A percentile compares a stretch with the other conserved stretches of the same genome.
These are phyloP conservation scores for Podocnemis expansa DNA, from an alignment of 2,113 vertebrate genomes.

Conservation along the genomic window DNA sequence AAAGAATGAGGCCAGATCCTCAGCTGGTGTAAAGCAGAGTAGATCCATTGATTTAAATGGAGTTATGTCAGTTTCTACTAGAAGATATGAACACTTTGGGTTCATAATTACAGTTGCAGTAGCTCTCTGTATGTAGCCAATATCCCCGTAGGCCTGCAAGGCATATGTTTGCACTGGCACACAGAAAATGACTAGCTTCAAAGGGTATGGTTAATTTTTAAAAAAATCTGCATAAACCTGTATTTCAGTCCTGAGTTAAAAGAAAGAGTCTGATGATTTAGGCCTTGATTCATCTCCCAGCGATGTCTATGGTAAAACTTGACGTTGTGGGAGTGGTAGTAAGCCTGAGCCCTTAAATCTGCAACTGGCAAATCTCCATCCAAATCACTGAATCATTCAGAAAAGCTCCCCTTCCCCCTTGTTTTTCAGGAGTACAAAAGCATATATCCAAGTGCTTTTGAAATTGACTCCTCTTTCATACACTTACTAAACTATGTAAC, in stretches of 20 bases:
- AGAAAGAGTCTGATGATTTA: not conserved
- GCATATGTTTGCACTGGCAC: not conserved
- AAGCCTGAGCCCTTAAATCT: not conserved
- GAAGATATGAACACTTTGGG: not conserved
- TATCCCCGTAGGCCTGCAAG: not conserved
- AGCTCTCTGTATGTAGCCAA: not conserved
- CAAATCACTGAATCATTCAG: not conserved
- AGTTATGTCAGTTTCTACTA: not conserved
- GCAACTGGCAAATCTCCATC: not conserved
- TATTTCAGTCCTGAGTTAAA: not conserved
- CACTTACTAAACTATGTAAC: constrained; percentile 58
- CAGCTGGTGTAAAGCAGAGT: not conserved
- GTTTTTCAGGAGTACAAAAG: constrained; percentile 2
- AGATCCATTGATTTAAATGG: not conserved
- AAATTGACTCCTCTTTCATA: constrained; percentile 43
- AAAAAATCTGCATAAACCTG: not conserved
- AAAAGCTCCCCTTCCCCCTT: not conserved
- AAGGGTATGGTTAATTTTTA: not conserved
- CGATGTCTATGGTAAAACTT: not conserved
- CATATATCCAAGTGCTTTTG: not conserved
- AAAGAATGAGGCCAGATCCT: not conserved
- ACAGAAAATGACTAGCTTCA: not conserved
- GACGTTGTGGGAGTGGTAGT: not conserved
- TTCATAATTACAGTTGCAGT: not conserved
- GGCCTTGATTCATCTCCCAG: not conserved